Conservation (phyloP, 1,140 invertebrate genomes). For the Cyclargus thomasi region DNA sequence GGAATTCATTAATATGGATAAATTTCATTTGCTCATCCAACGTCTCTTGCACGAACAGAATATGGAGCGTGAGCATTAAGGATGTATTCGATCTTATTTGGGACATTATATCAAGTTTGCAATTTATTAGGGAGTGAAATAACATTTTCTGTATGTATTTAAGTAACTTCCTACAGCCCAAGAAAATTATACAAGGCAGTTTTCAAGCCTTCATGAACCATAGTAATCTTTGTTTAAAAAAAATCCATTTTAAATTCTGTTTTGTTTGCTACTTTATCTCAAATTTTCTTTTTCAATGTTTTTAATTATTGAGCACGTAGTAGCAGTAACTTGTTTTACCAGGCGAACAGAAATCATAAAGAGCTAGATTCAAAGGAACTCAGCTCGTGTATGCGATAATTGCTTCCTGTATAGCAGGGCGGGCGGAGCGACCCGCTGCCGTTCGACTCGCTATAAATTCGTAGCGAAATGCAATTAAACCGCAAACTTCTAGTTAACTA, state of each 20-base stretch:
- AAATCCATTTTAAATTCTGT: background rate
- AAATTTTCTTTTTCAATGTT: background rate
- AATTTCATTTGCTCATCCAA: constrained; percentile 1
- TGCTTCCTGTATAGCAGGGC: constrained; percentile 36
- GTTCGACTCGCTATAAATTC: constrained; percentile 31
- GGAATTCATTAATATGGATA: background rate
- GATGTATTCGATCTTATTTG: background rate
- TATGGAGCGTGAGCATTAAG: background rate
- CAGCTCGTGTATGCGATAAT: constrained; percentile 32
- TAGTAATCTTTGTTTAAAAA: no score
- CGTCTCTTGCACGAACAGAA: background rate
- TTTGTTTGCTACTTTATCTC: background rate
- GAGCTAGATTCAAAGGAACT: constrained; percentile 29
- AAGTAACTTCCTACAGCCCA: background rate
- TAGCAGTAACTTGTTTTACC: constrained; percentile 9
- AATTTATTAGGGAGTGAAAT: background rate
- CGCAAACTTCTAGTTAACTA: constrained; percentile 13
- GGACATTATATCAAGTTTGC: background rate
- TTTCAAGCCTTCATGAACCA: no score
- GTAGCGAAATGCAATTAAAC: constrained; percentile 33
- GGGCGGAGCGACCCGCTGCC: constrained; percentile 29
- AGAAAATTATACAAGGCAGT: background rate
- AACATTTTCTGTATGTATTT: background rate
- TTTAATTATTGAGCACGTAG: background rate
- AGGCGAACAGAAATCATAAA: constrained; percentile 36